phyloP scores from a whole-genome alignment of 2,113 vertebrate species.

The Zosterops lateralis region DNA sequence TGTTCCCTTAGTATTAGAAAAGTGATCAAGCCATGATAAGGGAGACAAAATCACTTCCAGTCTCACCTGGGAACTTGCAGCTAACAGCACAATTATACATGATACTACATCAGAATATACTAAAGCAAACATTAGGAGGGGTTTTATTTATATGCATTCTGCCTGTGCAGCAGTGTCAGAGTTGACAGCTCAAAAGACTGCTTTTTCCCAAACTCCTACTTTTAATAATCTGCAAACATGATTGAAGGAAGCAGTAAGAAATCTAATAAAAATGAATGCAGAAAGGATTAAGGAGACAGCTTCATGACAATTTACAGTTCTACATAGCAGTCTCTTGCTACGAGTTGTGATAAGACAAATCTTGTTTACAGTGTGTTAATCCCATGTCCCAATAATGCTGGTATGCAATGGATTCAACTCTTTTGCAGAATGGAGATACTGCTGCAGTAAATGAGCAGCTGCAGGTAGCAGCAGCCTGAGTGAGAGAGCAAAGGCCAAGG shows the following conservation, averaged over 20 bases:
- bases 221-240: slow-evolving; percentile 47
- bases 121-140: background rate
- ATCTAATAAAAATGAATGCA: slow-evolving; percentile 55
- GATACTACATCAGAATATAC: background rate
- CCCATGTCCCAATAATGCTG: background rate
- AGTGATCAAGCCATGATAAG: background rate
- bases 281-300: slow-evolving; percentile 42
- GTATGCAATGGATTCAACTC: background rate
- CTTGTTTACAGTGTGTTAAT: slow-evolving; percentile 58
- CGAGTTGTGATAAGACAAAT: slow-evolving; percentile 34
- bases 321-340: slow-evolving; percentile 10
- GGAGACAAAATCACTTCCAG: slow-evolving; percentile 49
- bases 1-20: slow-evolving; percentile 1
- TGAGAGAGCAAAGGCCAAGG: background rate
- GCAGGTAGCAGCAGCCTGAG: background rate
- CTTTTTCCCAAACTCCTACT: slow-evolving; percentile 41
- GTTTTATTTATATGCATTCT: background rate
- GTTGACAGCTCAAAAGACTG: slow-evolving; percentile 34
- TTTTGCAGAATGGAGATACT: background rate
- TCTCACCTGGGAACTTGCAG: slow-evolving; percentile 11
- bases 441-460: background rate
- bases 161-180: background rate
- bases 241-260: slow-evolving; percentile 52
- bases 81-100: slow-evolving; percentile 37
- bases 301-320: slow-evolving; percentile 30